Conservation (phyloP, 2,888 invertebrate species). For the Sisyra terminalis region DNA sequence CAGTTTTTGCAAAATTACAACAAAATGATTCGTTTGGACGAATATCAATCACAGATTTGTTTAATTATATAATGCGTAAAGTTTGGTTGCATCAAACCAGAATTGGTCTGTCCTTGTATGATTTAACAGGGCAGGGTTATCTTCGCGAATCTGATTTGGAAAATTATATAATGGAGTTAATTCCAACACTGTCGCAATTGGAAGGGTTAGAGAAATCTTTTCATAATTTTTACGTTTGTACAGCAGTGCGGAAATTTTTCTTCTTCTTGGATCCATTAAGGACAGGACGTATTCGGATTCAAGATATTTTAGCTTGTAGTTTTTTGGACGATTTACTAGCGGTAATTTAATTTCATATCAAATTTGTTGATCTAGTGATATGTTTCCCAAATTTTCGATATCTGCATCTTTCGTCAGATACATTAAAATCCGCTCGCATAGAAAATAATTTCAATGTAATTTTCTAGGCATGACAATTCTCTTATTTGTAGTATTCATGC, state of each 20-base stretch:
- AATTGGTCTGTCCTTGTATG: slow-evolving; percentile 84
- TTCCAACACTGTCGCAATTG: slow-evolving; percentile 80
- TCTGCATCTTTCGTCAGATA: no score
- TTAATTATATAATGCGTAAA: slow-evolving; percentile 90
- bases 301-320: slow-evolving; percentile 81
- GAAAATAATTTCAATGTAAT: no score
- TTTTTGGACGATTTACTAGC: slow-evolving; percentile 86
- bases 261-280: slow-evolving; percentile 87
- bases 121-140: slow-evolving; percentile 83
- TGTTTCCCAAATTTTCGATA: no score
- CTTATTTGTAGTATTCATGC: no score
- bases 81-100: slow-evolving; percentile 92
- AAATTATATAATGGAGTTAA: slow-evolving; percentile 84
- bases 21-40: slow-evolving; percentile 74
- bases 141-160: slow-evolving; percentile 84
- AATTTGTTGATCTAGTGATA: no score
- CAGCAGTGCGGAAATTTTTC: slow-evolving; percentile 88
- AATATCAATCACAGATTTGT: slow-evolving; percentile 76
- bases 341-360: no score
- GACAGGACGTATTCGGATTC: slow-evolving; percentile 76
- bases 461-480: no score
- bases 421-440: no score
- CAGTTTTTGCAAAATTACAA: slow-evolving; percentile 74
- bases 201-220: slow-evolving; percentile 86
- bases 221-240: slow-evolving; percentile 91